A percentile compares a stretch with the other conserved stretches of the same genome.
Conservation (phyloP, 2,113 vertebrate species). For the Suncus etruscus region DNA sequence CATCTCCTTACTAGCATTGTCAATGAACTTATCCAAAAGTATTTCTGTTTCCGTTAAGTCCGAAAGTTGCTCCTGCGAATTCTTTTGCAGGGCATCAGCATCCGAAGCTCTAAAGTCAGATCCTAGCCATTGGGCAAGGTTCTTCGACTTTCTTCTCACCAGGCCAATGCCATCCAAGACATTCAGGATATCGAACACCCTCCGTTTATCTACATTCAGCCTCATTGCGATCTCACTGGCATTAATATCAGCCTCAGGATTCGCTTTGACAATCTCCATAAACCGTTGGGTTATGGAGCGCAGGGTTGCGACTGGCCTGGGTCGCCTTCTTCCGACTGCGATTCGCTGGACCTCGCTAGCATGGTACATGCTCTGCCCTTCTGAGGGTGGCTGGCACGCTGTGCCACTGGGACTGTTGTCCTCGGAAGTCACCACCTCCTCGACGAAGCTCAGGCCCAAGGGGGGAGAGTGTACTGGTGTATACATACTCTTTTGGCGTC, state of each 20-base stretch:
- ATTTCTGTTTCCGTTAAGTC: neutral
- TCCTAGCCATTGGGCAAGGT: conserved; percentile 91
- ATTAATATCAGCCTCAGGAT: conserved; percentile 91
- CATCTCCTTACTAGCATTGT: neutral
- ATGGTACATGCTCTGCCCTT: neutral
- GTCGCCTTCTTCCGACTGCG: conserved; percentile 77
- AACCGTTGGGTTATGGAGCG: conserved; percentile 90
- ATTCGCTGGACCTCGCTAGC: conserved; percentile 26
- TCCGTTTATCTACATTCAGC: conserved; percentile 90
- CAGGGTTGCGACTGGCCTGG: conserved; percentile 89
- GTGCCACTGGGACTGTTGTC: accelerated
- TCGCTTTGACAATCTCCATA: conserved; percentile 90
- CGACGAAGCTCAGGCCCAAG: neutral
- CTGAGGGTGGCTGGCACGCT: neutral
- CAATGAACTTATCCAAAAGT: neutral
- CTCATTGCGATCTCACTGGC: conserved; percentile 88
- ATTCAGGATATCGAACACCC: conserved; percentile 94
- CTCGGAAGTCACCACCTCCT: neutral
- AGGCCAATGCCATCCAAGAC: conserved; percentile 92
- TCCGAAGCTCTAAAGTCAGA: neutral
- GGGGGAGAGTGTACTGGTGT: neutral
- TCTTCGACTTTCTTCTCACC: conserved; percentile 90
- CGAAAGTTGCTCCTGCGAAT: neutral
- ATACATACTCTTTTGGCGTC: neutral
- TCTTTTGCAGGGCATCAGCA: neutral